Base-by-base conservation (phyloP, 2,888 invertebrate genomes). In the Papilio gigon region DNA sequence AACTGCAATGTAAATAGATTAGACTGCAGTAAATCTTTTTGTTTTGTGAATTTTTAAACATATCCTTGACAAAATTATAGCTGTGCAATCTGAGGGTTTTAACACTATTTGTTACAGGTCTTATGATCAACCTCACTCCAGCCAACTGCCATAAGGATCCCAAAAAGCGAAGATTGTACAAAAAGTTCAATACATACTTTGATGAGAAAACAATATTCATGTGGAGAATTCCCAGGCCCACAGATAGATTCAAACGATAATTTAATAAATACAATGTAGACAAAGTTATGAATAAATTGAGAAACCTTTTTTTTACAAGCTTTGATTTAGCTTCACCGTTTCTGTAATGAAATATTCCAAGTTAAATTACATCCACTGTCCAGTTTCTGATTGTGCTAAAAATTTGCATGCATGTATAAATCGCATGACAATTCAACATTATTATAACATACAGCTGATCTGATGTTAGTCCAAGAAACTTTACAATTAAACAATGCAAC, bases 171-270 rank as follows among this genome's bases (percentile, higher is more conserved):
- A 90, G 77, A 68, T 92, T 93, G 4, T 95, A 95, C 93, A 97
- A 95, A 79, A 95, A 95, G 79, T 97, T 93, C 80, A 97, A 98
- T 84, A 95, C 95, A 71, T 98, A 98, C 85, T 98, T 93, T 85
- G 95, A 96, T 84, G 97, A 97, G 85, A 86, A 79, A 0, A 96
- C 96, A 8, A 96, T 96, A 76, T 92, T 92, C 71, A 79, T 83
- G 87, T 88, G 80, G 73, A 83, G 77, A 66, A 84, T 87, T 73
- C 88, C 88, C 0, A 86, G 84, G 70, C 88, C 82, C 44, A 82
- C 76, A 20, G 92, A 92, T 71, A 81, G 74, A 67, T 92, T 87
- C 71, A 86, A 85, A 69, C 83, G 89, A 77, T 88, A 82, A 73
- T 68, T 67, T 14, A 58, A 27, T 42, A 6, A 42, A 17, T 17